Base-by-base conservation (phyloP, 2,113 vertebrate species). In the Plecturocebus donacophilus region DNA sequence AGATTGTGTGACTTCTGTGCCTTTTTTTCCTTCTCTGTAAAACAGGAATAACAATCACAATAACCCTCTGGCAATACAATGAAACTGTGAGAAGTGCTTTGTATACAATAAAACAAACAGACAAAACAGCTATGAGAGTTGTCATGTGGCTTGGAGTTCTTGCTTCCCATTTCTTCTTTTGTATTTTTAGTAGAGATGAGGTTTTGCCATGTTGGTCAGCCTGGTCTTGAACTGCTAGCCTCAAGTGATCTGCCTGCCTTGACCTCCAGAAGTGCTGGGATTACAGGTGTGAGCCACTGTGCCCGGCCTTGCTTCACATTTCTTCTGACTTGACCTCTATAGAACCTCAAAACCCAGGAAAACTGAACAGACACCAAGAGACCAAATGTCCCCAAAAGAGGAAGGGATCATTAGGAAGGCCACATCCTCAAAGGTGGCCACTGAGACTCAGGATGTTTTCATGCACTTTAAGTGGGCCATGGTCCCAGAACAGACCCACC, bases 31-130 rank as follows among this genome's bases (percentile, higher is more conserved):
- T 88, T 87, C 56, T 56, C 49, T 80, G 11, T 75, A 79, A 93
- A 94, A 92, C 38, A 94, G 70, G 13, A 89, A 79, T 84, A 89
- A 95, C 85, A 90, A 94, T 87, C 32, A 45, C 10, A 87, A 80
- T 17, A 64, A 6, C 25, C 13, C 25, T 79, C 40, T 71, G 71
- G 82, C 11, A 35, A 73, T 30, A 56, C 6, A 90, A 61, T 30
- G 38, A 87, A 88, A 86, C 79, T 17, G 6, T 49, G 52, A 38
- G 32, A 90, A 58, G 17, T 92, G 47, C 49, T 97, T 38, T 90
- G 58, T 58, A 85, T 82, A 85, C 23, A 95, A 81, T 81, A 88
- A 85, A 95, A 94, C 9, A 16, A 70, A 82, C 8, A 85, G 91
- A 85, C 0, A 61, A 85, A 93, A 85, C 0, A 79, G 86, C 49